Percentiles rank a stretch among this genome's conserved stretches.
Evolutionary conservation across 2,888 invertebrate genomes (phyloP).

Genomic region (Cantharis rufa): DNA sequence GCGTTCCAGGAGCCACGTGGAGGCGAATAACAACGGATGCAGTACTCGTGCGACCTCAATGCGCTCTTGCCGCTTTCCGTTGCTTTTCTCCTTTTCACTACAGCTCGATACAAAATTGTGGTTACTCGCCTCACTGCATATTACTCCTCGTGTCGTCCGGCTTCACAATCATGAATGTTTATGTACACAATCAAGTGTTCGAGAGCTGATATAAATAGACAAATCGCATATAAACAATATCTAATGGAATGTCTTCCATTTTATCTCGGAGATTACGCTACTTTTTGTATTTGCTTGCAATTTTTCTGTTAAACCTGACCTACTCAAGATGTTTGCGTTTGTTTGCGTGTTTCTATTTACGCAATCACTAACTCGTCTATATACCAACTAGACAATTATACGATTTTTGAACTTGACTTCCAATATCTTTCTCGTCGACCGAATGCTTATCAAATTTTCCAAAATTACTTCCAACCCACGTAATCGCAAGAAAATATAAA

Average conservation of each 20-base stretch:
- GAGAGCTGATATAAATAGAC: conserved; percentile 27
- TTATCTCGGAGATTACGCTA: conserved; percentile 34
- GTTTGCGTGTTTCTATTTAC: conserved; percentile 29
- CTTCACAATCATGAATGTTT: conserved; percentile 20
- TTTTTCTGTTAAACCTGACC: conserved; percentile 35
- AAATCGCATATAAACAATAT: conserved; percentile 26
- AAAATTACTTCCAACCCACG: neutral
- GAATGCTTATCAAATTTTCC: neutral
- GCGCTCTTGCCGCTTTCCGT: conserved; percentile 45
- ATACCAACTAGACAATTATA: neutral
- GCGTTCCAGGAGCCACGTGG: conserved; percentile 56
- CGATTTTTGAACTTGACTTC: neutral
- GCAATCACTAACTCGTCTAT: conserved; percentile 13
- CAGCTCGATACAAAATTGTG: conserved; percentile 53
- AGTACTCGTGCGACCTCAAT: conserved; percentile 60
- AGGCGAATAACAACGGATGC: conserved; percentile 55
- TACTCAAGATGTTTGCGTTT: conserved; percentile 28
- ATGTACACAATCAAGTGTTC: conserved; percentile 22
- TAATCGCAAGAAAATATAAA: too few relatives aligned
- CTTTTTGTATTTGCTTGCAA: conserved; percentile 26
- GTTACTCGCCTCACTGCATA: conserved; percentile 63
- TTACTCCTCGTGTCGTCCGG: conserved; percentile 44
- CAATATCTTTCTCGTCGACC: neutral
- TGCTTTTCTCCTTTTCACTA: neutral
- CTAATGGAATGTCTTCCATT: conserved; percentile 18